Base-by-base conservation (phyloP, 2,888 invertebrate species). In the Camponotus fellah region DNA sequence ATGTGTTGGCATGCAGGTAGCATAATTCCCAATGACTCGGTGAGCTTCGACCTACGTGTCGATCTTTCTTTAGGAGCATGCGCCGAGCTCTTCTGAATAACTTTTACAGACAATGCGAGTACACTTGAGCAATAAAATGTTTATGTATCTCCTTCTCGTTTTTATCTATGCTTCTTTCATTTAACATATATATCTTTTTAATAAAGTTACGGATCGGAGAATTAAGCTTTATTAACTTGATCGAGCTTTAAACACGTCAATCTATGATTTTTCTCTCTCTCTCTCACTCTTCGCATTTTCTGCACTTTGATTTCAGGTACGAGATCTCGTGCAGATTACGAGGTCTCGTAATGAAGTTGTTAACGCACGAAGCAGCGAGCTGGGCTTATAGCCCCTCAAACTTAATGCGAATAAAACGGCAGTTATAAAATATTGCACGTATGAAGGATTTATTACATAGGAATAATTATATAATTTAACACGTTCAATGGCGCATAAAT, bases 391-490 rank as follows among this genome's bases (percentile, higher is more conserved):
- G 46, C 60, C 58, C 79, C 60, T 72, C 60, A 34, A 60, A 72
- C 34, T 72, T 80, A 71, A 72, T 60, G 46, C 34, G 72, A 60
- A 72, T 71, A 46, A 79, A 60, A 10, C n/a, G 21, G 60, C 79
- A 60, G 58, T 72, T 60, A 72, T 58, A 72, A 80, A 72, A 46
- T 80, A 72, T 79, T 79, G 60, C 79, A 72, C 46, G 43, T 46
- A 46, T 79, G n/a, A 37, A 60, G 60, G 60, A 72, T 80, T 80
- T 80, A 80, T 80, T 80, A 80, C 21, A n/a, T 53, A 60, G 72
- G n/a, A 80, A 60, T 80, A 80, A 80, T 80, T 80, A 80, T 80
- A 72, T 46, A 80, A 80, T 60, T 80, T 72, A 71, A 46, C 60
- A 26, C 21, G 79, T 34, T 80, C 79, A 80, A 60, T 80, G 21